Evolutionary conservation across 1,140 invertebrate species (phyloP).

Genomic region (Polypedilum vanderplanki): DNA sequence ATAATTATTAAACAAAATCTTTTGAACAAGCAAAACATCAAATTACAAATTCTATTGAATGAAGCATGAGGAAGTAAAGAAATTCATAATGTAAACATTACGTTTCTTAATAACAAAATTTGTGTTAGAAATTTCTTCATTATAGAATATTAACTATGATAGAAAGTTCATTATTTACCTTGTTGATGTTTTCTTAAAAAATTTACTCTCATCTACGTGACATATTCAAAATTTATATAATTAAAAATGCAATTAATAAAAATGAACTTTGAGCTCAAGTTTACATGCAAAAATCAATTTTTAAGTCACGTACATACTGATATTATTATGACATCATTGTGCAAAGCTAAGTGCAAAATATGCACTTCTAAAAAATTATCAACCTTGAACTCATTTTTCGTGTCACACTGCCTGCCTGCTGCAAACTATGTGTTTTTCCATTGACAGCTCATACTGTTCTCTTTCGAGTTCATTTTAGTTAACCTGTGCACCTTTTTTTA

Average conservation of each 20-base stretch:
- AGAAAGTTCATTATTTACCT: too few species aligned
- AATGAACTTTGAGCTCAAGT: not conserved
- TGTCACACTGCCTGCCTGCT: too few species aligned
- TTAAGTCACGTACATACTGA: not conserved
- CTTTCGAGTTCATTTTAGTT: not conserved
- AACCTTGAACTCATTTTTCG: conserved; percentile 9
- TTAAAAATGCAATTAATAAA: too few species aligned
- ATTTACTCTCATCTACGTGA: too few species aligned
- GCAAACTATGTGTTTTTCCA: not conserved
- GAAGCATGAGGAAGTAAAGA: not conserved
- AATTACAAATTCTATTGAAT: not conserved
- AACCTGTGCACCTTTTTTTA: not conserved
- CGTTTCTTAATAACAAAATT: too few species aligned
- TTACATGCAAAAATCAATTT: not conserved
- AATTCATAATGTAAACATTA: not conserved
- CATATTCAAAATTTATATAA: too few species aligned
- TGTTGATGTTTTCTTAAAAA: too few species aligned
- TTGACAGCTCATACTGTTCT: not conserved
- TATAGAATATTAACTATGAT: too few species aligned
- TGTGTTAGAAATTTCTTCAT: too few species aligned
- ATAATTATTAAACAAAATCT: not conserved
- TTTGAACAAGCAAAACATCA: not conserved
- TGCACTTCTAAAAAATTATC: conserved; percentile 6
- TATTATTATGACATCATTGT: not conserved
- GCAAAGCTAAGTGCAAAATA: not conserved